Evolutionary conservation across 2,113 vertebrate genomes (phyloP), one percentile per base, ranked within the genome.

Genomic region (Callaeas wilsoni): DNA sequence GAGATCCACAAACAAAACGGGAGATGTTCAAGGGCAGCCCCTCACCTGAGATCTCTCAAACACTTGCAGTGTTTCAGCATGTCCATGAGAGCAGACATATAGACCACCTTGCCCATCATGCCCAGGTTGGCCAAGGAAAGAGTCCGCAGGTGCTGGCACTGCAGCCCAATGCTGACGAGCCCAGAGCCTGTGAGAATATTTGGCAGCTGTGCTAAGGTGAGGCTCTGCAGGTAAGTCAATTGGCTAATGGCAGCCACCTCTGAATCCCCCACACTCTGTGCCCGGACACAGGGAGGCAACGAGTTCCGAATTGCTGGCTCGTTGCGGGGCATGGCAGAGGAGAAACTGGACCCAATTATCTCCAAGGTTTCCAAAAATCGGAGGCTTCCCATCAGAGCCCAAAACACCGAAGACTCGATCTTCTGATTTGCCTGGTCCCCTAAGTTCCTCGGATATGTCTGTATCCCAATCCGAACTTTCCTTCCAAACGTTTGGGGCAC

Each of bases 51-150:
- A 96, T 99, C 99, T 93, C 97, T 98, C 65, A 99, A 98, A 80
- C 98, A 98, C 60, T 90, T 98, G 97, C 99, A 99, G 96, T 99
- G 98, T 80, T 97, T 98, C 60, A 99, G 98, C 88, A 98, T 98
- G 91, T 99, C 99, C 76, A 98, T 95, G 64, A 99, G 98, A 67
- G 99, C 98, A 6, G 98, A 95, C 62, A 97, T 98, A 96, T 99
- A 99, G 81, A 98, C 98, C 97, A 99, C 98, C 18, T 98, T 99
- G 79, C 99, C 99, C 97, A 99, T 98, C 79, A 98, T 97, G 73
- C 99, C 99, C 82, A 99, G 97, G 97, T 99, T 99, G 94, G 99
- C 99, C 50, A 99, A 96, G 0, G 99, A 99, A 35, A 99, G 98
- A 4, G 97, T 97, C 96, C 95, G 98, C 14, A 99, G 97, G 75